Evolutionary conservation across 2,797 vertebrate genomes (phyloP).

Genomic region (Onychomys arenicola): DNA sequence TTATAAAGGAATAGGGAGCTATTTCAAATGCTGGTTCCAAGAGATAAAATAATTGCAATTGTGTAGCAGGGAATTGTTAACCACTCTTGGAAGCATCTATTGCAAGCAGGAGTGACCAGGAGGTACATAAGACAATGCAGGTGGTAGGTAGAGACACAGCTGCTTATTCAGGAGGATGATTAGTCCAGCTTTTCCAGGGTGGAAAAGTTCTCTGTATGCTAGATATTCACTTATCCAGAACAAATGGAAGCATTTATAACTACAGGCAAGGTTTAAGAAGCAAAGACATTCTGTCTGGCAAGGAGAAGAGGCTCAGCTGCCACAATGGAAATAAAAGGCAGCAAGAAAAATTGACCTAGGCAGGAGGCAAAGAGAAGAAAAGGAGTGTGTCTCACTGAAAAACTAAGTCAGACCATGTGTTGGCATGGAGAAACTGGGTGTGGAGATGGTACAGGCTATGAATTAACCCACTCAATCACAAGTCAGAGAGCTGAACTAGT

Average conservation of each 20-base stretch:
- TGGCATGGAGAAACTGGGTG: background rate
- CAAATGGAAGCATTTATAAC: constrained; percentile 19
- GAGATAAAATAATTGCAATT: constrained; percentile 37
- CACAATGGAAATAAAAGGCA: constrained; percentile 1
- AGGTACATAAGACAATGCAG: background rate
- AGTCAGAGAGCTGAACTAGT: background rate
- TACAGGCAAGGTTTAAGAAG: constrained; percentile 41
- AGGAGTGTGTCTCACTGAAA: background rate
- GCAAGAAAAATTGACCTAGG: background rate
- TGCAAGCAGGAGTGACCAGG: constrained; percentile 6
- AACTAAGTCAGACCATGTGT: background rate
- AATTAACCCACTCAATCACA: background rate
- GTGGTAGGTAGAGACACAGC: background rate
- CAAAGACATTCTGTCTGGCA: constrained; percentile 14
- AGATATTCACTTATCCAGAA: background rate
- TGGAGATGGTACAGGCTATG: background rate
- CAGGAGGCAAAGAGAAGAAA: background rate
- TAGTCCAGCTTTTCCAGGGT: constrained; percentile 4
- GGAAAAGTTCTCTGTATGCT: background rate
- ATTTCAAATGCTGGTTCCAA: constrained; percentile 28
- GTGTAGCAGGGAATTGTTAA: constrained; percentile 22
- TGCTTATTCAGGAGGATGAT: background rate
- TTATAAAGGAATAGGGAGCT: constrained; percentile 5
- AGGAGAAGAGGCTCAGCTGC: background rate
- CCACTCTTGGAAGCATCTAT: background rate